Base-by-base conservation (phyloP, 2,888 invertebrate species). In the Oligia strigilis region DNA sequence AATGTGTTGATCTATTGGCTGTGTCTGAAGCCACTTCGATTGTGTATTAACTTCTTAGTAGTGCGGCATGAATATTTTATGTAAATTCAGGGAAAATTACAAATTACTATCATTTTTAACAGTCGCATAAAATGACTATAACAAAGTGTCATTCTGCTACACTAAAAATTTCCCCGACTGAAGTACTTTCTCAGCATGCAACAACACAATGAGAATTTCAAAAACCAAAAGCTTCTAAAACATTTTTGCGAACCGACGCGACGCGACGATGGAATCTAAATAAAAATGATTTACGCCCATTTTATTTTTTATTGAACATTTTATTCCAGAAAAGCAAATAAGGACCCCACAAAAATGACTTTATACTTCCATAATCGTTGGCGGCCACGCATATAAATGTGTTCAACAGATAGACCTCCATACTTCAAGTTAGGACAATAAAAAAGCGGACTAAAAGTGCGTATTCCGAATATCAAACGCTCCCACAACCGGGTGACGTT, bases 381-480 rank as follows among this genome's bases (percentile, higher is more conserved):
- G 81, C 65, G 13, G 64, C 77, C 73, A 77, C 69, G 86, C 81
- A 79, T 82, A 78, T 87, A 84, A 88, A 90, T 84, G 85, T 83
- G 82, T 77, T 75, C 78, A 74, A 73, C 66, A 82, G 85, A 90
- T 90, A 90, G 77, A 78, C 13, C 5, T 17, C 82, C 67, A 88
- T 88, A 77, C 81, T 90, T 90, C 85, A 90, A 69, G 62, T 72
- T 36, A 77, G 81, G 75, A 89, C 82, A 77, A 75, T 89, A 88
- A 87, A 88, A 88, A 88, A 89, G 60, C 82, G 85, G 80, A 55
- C 80, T 77, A 74, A 78, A 83, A 81, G 75, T 70, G 67, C 87
- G 85, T 83, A 87, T 89, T 81, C 71, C 79, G 89, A 90, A 90
- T 90, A 87, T 82, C 74, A 89, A 89, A 81, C 55, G 76, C 36